These are phyloP conservation scores for Thinocorus orbignyianus DNA, from an alignment of 2,113 vertebrate genomes.

Conservation along the genomic window DNA sequence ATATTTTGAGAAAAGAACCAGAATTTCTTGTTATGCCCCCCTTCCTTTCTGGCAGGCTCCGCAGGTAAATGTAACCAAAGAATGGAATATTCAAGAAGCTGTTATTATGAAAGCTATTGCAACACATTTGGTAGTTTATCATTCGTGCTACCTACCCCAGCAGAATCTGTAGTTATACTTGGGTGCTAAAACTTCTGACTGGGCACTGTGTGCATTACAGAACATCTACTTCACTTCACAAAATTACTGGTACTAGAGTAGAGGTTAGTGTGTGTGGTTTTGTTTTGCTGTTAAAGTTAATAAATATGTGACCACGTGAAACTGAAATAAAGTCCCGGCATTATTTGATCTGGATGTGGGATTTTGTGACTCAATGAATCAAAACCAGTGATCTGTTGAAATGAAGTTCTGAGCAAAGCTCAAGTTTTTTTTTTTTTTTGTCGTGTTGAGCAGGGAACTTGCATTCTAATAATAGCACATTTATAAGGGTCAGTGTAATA, in stretches of 20 bases:
- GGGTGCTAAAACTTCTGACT: background rate
- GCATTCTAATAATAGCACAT: background rate
- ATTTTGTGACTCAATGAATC: background rate
- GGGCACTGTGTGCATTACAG: background rate
- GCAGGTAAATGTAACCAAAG: background rate
- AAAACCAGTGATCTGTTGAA: background rate
- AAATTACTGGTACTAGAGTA: background rate
- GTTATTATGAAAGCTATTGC: background rate
- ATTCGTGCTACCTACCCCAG: background rate
- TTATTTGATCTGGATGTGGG: background rate
- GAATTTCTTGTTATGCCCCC: background rate
- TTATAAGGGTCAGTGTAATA: background rate
- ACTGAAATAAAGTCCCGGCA: background rate
- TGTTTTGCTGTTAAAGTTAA: background rate
- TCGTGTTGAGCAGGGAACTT: background rate
- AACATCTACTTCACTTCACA: background rate
- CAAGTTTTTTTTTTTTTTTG: fast-evolving
- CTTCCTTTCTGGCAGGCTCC: background rate
- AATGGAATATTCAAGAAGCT: background rate
- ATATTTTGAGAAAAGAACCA: background rate
- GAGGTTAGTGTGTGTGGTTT: background rate
- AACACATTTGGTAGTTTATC: background rate
- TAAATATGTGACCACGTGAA: background rate
- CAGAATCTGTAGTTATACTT: background rate
- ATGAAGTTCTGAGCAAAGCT: background rate